phyloP scores from a whole-genome alignment of 2,888 invertebrate genomes.

The Cheilosia urbana region DNA sequence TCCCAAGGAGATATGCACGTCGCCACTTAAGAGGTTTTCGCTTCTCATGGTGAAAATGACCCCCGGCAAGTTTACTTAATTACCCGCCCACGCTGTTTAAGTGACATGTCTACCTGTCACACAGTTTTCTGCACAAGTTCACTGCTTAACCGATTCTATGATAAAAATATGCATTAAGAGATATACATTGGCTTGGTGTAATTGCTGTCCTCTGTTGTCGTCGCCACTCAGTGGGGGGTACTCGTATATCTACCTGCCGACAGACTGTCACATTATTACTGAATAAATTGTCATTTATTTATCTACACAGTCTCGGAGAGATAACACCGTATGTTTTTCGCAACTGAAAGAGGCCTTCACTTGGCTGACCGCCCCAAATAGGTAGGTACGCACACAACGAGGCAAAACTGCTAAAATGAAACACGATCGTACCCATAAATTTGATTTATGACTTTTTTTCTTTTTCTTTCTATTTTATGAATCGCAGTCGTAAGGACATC shows the following conservation, averaged over 20 bases:
- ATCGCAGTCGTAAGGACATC: too few species aligned
- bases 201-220: constrained; percentile 37
- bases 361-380: constrained; percentile 6
- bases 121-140: constrained; percentile 38
- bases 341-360: constrained; percentile 28
- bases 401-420: background rate
- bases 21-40: constrained; percentile 17
- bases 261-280: constrained; percentile 58
- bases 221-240: constrained; percentile 56
- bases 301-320: constrained; percentile 1
- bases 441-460: background rate
- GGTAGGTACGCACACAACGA: background rate
- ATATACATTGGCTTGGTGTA: constrained; percentile 12
- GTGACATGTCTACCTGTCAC: constrained; percentile 19
- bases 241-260: constrained; percentile 50
- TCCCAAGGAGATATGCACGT: background rate
- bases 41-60: constrained; percentile 34
- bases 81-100: constrained; percentile 36
- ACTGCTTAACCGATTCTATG: constrained; percentile 47
- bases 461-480: constrained; percentile 1
- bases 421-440: background rate
- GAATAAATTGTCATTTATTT: constrained; percentile 48
- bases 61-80: constrained; percentile 45
- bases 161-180: constrained; percentile 29
- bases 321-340: constrained; percentile 33